These are phyloP conservation scores for Cotesia vestalis DNA, from an alignment of 1,140 invertebrate species.

Conservation along the genomic window DNA sequence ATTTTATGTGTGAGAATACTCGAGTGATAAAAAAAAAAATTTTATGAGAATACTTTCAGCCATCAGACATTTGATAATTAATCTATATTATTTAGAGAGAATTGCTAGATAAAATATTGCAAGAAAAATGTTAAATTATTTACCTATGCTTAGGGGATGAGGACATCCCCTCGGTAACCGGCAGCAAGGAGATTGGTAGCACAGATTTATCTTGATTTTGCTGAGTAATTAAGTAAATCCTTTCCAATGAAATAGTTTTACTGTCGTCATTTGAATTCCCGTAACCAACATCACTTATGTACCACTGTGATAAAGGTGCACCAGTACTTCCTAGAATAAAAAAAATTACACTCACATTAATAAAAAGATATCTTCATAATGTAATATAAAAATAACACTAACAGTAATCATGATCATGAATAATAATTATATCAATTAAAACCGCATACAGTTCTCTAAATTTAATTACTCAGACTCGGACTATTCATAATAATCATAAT, in stretches of 20 bases:
- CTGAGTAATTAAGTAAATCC: conserved; percentile 52
- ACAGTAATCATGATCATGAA: background rate
- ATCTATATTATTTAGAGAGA: too few relatives aligned
- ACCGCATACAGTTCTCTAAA: too few relatives aligned
- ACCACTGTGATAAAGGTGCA: conserved; percentile 44
- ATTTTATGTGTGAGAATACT: too few relatives aligned
- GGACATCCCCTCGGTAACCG: conserved; percentile 62
- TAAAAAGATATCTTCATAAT: background rate
- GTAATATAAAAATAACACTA: background rate
- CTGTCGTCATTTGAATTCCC: conserved; percentile 47
- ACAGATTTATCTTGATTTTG: conserved; percentile 53
- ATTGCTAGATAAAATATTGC: background rate
- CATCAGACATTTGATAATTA: too few relatives aligned
- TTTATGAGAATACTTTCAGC: too few relatives aligned
- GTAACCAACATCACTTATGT: conserved; percentile 49
- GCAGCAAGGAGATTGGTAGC: conserved; percentile 54
- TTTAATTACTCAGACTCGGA: background rate
- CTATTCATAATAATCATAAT: background rate
- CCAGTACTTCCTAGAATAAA: conserved; percentile 51
- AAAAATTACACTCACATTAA: conserved; percentile 16
- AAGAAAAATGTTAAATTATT: conserved; percentile 2
- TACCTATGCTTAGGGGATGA: conserved; percentile 61
- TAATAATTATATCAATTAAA: background rate
- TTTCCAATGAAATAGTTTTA: conserved; percentile 48
- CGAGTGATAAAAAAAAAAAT: too few relatives aligned